These are phyloP conservation scores for Buathra laborator DNA, from an alignment of 2,888 invertebrate genomes.

Conservation along the genomic window DNA sequence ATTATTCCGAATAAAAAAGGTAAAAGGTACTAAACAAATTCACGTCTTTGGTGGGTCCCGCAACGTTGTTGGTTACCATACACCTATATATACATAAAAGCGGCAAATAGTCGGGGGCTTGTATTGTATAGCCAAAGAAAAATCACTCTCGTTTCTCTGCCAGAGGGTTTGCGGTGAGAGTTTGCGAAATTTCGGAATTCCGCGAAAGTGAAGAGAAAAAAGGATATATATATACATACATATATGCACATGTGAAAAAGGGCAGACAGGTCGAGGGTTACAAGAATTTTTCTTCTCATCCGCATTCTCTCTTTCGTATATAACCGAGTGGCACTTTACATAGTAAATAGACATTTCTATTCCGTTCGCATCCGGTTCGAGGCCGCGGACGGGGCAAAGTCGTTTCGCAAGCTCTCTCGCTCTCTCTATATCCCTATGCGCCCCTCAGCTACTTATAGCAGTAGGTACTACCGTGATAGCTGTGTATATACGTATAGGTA, in stretches of 20 bases:
- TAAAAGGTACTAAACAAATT: background rate
- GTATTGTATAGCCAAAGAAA: conserved; percentile 31
- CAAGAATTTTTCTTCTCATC: conserved; percentile 58
- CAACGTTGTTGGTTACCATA: background rate
- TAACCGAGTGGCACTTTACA: conserved; percentile 72
- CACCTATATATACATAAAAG: background rate
- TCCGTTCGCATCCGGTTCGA: conserved; percentile 68
- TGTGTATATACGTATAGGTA: background rate
- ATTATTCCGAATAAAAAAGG: conserved; percentile 49
- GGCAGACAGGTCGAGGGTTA: conserved; percentile 36
- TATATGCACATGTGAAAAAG: conserved; percentile 13
- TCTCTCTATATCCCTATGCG: conserved; percentile 19
- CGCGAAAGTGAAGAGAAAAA: conserved; percentile 11
- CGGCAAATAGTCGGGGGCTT: background rate
- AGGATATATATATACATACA: conserved; percentile 28
- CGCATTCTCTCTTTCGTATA: conserved; percentile 55
- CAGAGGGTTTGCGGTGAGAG: conserved; percentile 1
- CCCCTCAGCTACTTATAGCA: conserved; percentile 13
- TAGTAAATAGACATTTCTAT: conserved; percentile 74
- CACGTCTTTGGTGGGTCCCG: background rate
- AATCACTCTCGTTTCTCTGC: conserved; percentile 59
- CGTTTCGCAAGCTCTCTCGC: conserved; percentile 50
- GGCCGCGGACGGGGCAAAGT: conserved; percentile 65
- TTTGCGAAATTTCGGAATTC: conserved; percentile 42
- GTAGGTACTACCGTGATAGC: background rate